Evolutionary conservation across 2,113 vertebrate species (phyloP).

Genomic region (Kryptolebias marmoratus): DNA sequence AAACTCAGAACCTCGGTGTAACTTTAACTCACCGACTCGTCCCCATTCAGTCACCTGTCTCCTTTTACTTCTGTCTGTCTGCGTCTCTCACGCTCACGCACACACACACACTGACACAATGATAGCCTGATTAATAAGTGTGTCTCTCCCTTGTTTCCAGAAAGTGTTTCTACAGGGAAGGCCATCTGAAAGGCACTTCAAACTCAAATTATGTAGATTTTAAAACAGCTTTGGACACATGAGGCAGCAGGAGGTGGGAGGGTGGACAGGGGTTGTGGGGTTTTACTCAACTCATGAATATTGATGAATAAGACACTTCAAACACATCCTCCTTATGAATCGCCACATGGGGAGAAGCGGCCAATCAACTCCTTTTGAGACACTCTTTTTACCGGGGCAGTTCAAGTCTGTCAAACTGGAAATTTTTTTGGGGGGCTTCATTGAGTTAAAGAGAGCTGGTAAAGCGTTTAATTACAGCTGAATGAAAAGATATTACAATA

Average conservation of each 20-base stretch:
- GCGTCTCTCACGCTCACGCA: background rate
- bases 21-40: background rate
- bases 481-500: slow-evolving; percentile 22
- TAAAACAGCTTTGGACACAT: slow-evolving; percentile 75
- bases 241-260: slow-evolving; percentile 47
- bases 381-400: slow-evolving; percentile 11
- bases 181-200: slow-evolving; percentile 81
- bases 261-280: slow-evolving; percentile 8
- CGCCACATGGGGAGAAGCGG: slow-evolving; percentile 47
- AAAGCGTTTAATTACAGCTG: slow-evolving; percentile 14
- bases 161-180: slow-evolving; percentile 73
- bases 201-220: slow-evolving; percentile 80
- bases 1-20: background rate
- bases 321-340: slow-evolving; percentile 61
- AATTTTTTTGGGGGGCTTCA: background rate
- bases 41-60: background rate
- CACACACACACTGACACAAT: slow-evolving; percentile 47
- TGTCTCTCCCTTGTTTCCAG: slow-evolving; percentile 65
- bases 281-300: slow-evolving; percentile 69
- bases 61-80: slow-evolving; percentile 3
- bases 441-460: background rate
- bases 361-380: slow-evolving; percentile 60
- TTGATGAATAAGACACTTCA: slow-evolving; percentile 68
- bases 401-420: slow-evolving; percentile 24
- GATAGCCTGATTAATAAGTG: slow-evolving; percentile 78